Conservation (phyloP, 2,888 invertebrate species). For the Oligia strigilis region DNA sequence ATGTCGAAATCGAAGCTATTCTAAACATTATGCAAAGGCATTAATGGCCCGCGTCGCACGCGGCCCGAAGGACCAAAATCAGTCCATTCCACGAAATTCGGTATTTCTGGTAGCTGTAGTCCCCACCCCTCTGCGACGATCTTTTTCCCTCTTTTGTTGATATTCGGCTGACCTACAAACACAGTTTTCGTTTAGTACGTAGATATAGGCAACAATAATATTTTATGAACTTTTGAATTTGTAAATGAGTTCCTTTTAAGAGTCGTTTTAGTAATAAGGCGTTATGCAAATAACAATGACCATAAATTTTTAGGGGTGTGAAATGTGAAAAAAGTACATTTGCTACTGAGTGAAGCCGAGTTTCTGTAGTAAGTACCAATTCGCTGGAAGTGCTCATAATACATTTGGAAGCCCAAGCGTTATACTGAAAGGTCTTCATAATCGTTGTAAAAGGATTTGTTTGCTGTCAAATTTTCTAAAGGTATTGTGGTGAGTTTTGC, state of each 20-base stretch:
- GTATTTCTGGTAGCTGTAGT: conserved; percentile 54
- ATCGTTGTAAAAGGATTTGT: neutral
- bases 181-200: conserved; percentile 76
- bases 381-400: conserved; percentile 43
- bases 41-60: conserved; percentile 22
- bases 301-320: conserved; percentile 64
- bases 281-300: conserved; percentile 67
- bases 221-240: conserved; percentile 66
- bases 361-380: conserved; percentile 41
- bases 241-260: conserved; percentile 64
- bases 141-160: conserved; percentile 80
- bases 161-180: conserved; percentile 88
- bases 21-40: conserved; percentile 48
- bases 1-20: conserved; percentile 45
- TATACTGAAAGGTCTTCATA: conserved; percentile 13
- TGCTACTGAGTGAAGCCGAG: conserved; percentile 43
- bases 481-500: neutral
- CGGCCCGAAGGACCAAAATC: conserved; percentile 28
- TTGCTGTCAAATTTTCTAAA: neutral
- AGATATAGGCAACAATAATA: conserved; percentile 62
- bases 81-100: conserved; percentile 49
- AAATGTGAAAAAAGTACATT: conserved; percentile 63
- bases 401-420: conserved; percentile 34
- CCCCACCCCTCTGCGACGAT: conserved; percentile 66
- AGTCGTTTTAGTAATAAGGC: conserved; percentile 62